Percentiles rank a stretch among this genome's conserved stretches.
Conservation (phyloP, 2,113 vertebrate species). For the Halcyon senegalensis region DNA sequence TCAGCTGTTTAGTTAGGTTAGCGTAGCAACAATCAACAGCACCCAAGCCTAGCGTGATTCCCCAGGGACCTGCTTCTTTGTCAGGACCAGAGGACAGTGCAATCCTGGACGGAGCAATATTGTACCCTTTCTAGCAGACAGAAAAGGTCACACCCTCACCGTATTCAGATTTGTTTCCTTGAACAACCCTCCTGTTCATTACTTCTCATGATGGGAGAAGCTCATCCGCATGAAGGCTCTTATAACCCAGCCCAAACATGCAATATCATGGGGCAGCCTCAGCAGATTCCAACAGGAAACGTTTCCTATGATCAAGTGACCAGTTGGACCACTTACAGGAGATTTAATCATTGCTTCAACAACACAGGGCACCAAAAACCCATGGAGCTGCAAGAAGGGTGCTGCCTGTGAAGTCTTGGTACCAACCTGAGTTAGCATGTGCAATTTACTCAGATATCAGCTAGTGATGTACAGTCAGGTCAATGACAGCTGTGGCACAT, state of each 20-base stretch:
- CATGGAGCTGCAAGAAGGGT: background rate
- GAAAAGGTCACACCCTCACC: background rate
- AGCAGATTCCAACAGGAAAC: background rate
- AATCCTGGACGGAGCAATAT: background rate
- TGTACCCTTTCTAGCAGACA: background rate
- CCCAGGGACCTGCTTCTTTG: background rate
- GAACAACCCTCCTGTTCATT: background rate
- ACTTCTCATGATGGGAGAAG: background rate
- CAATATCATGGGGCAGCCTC: background rate
- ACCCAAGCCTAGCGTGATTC: background rate
- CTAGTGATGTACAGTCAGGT: background rate
- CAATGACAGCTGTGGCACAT: background rate
- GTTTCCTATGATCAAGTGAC: background rate
- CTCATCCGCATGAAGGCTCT: background rate
- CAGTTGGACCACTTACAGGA: fast-evolving
- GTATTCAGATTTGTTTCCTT: background rate
- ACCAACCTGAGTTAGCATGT: background rate
- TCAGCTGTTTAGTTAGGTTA: background rate
- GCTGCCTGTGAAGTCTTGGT: background rate
- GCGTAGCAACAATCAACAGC: background rate
- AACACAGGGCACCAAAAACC: background rate
- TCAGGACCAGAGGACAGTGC: background rate
- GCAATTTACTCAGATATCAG: background rate
- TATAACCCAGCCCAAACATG: background rate
- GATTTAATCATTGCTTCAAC: background rate